Conservation (phyloP, 2,797 vertebrate genomes). For the Merluccius polli region DNA sequence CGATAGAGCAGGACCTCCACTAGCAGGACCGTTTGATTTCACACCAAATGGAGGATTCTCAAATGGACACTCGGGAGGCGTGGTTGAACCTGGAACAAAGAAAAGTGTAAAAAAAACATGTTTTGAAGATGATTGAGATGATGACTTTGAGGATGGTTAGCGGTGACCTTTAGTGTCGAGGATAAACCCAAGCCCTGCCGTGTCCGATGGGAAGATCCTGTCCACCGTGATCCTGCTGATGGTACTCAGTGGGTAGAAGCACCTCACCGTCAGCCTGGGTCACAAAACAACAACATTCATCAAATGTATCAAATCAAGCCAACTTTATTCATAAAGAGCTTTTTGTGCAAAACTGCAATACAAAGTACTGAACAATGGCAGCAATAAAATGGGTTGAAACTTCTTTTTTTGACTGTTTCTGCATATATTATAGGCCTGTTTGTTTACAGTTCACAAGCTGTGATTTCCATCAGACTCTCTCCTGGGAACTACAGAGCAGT, state of each 20-base stretch:
- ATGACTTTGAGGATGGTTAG: not conserved
- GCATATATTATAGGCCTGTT: too few relatives aligned
- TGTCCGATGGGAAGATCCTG: slow-evolving; percentile 21
- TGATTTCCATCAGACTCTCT: too few relatives aligned
- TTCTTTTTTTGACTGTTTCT: too few relatives aligned
- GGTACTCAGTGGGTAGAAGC: slow-evolving; percentile 68
- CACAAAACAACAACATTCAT: not conserved
- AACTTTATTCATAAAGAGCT: not conserved
- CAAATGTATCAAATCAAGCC: not conserved
- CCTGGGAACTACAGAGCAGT: too few relatives aligned
- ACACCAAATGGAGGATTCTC: not conserved
- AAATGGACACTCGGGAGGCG: slow-evolving; percentile 10
- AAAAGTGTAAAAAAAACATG: not conserved
- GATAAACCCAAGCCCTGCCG: slow-evolving; percentile 47
- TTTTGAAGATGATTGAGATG: not conserved
- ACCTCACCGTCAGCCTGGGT: slow-evolving; percentile 69
- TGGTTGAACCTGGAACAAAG: not conserved
- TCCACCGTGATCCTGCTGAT: slow-evolving; percentile 48
- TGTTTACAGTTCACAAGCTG: too few relatives aligned
- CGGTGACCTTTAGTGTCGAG: slow-evolving; percentile 36
- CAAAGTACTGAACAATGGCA: not conserved
- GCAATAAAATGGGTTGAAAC: too few relatives aligned
- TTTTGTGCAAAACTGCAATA: not conserved
- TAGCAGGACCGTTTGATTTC: not conserved
- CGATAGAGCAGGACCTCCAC: not conserved